Base-by-base conservation (phyloP, 2,888 invertebrate genomes). In the Epinotia demarniana region DNA sequence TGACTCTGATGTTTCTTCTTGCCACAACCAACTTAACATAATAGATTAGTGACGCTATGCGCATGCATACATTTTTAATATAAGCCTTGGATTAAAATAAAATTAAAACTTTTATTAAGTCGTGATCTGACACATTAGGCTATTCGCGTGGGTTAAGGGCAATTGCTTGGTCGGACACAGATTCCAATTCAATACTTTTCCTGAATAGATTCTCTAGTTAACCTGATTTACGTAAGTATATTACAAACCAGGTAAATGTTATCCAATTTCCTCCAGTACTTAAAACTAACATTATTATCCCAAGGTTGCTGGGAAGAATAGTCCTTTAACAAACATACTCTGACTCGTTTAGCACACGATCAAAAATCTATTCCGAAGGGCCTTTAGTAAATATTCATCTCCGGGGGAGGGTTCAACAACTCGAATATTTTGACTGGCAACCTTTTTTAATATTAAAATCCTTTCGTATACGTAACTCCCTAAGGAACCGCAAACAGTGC, bases 361-460 rank as follows among this genome's bases (percentile, higher is more conserved):
- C 73, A 66, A 75, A 73, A 75, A 78, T 77, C 77, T 77, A 78
- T 79, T 75, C 73, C 68, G 67, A 55, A 62, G 73, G 69, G 53
- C 55, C 68, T 46, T 62, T 66, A 75, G 57, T 75, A 79, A 78
- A 77, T 79, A 77, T 79, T 78, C 77, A 75, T 75, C 73, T 75
- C 72, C 67, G n/a, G 49, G 62, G 60, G 64, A 72, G 69, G 72
- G 74, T 73, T 78, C 72, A 58, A 61, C 71, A 57, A 67, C 71
- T 67, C 46, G 58, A 74, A 71, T 77, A 78, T 78, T 78, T 78
- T 78, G 73, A 78, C 79, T 78, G 77, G 73, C 75, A 75, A 72
- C 75, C 75, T 77, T 69, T 77, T 78, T 73, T 79, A 79, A 73
- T 79, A 79, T 78, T 79, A 79, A 79, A 79, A 79, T 79, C 78